A percentile compares a stretch with the other conserved stretches of the same genome.
Evolutionary conservation across 1,140 invertebrate species (phyloP).

Genomic region (Goniozus legneri): DNA sequence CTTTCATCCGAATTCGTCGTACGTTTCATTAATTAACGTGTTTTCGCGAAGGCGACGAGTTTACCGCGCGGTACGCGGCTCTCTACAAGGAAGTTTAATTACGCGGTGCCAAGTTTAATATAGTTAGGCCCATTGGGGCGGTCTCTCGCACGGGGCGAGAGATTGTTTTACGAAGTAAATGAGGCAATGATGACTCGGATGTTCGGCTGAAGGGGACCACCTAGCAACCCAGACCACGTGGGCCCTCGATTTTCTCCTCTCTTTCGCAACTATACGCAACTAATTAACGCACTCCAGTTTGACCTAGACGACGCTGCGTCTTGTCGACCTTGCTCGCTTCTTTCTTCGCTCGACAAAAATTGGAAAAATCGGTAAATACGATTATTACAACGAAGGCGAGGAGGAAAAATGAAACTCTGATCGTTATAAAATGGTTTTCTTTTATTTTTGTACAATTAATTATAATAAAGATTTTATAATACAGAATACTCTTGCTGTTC

Average conservation of each 20-base stretch:
- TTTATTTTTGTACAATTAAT: too few species aligned
- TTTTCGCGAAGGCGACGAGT: constrained; percentile 1
- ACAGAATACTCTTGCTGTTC: too few species aligned
- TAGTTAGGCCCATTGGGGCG: constrained; percentile 33
- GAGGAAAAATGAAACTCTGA: too few species aligned
- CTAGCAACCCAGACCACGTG: constrained; percentile 19
- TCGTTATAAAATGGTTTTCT: too few species aligned
- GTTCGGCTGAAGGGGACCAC: constrained; percentile 12
- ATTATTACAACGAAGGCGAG: too few species aligned
- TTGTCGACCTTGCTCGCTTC: too few species aligned
- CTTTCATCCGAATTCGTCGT: constrained; percentile 14
- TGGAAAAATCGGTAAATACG: too few species aligned
- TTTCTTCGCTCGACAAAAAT: too few species aligned
- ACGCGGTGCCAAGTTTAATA: constrained; percentile 38
- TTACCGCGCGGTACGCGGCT: constrained; percentile 11
- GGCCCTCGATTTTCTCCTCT: constrained; percentile 5
- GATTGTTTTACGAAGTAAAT: constrained; percentile 45
- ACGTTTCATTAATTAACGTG: background rate
- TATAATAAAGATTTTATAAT: too few species aligned
- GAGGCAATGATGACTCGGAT: constrained; percentile 43
- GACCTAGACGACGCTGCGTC: too few species aligned
- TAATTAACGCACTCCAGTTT: constrained; percentile 33
- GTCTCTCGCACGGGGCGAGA: constrained; percentile 28
- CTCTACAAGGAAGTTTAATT: constrained; percentile 35
- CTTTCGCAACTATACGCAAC: constrained; percentile 26